Conservation (phyloP, 64 coral and sea anemone genomes). For the Platygyra sinensis region DNA sequence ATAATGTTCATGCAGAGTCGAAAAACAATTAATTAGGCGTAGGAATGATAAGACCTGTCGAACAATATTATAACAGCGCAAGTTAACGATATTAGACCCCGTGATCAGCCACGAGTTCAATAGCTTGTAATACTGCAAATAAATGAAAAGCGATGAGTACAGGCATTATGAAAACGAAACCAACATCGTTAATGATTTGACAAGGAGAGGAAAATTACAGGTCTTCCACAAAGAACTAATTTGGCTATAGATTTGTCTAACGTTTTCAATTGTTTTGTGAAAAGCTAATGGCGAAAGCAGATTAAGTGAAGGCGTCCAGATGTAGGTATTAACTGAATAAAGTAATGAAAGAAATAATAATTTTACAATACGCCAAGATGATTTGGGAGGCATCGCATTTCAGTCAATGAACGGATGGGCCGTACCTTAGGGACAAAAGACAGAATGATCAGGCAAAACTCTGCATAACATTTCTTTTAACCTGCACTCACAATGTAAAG, state of each 20-base stretch:
- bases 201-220: conserved; percentile 1
- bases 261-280: conserved; percentile 17
- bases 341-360: conserved; percentile 12
- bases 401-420: not conserved
- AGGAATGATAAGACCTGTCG: not conserved
- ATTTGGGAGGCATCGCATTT: not conserved
- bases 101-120: conserved; percentile 7
- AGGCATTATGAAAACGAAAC: not conserved
- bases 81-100: not conserved
- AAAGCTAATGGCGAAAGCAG: not conserved
- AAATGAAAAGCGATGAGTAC: conserved; percentile 11
- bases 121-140: not conserved
- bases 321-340: not conserved
- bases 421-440: not conserved
- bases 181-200: conserved; percentile 47
- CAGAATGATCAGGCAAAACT: not conserved
- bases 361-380: not conserved
- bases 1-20: not conserved
- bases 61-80: not conserved
- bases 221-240: conserved; percentile 4
- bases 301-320: not conserved
- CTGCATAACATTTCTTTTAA: too few relatives aligned
- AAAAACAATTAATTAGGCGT: not conserved
- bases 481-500: too few relatives aligned
- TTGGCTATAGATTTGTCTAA: conserved; percentile 23